These are phyloP conservation scores for Asbolus verrucosus DNA, from an alignment of 1,140 invertebrate genomes.

Conservation along the genomic window DNA sequence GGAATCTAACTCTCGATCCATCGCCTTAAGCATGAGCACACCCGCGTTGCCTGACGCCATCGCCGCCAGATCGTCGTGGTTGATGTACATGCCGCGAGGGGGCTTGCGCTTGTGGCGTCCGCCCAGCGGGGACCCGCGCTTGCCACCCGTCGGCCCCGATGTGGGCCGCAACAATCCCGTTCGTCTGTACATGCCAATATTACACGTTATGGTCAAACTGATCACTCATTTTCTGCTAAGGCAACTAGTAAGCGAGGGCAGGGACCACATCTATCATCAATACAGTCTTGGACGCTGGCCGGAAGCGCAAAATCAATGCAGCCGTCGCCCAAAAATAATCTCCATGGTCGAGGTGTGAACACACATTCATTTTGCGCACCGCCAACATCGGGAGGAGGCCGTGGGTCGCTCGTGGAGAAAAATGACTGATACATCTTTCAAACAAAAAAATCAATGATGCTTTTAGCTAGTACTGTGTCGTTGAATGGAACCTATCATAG, in stretches of 20 bases:
- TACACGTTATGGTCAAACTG: constrained; percentile 32
- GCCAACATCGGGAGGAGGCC: background rate
- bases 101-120: constrained; percentile 91
- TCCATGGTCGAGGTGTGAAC: no score
- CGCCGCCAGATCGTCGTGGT: constrained; percentile 93
- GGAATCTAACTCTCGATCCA: constrained; percentile 93
- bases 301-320: constrained; percentile 28
- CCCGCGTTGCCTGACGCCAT: constrained; percentile 80
- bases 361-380: constrained; percentile 26
- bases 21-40: constrained; percentile 83
- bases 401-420: background rate
- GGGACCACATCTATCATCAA: constrained; percentile 22
- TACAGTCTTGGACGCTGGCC: background rate
- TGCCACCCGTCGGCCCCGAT: constrained; percentile 70
- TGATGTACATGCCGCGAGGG: constrained; percentile 96
- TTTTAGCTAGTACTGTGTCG: no score
- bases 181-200: constrained; percentile 68
- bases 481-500: no score
- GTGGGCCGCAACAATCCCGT: constrained; percentile 81
- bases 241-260: constrained; percentile 21
- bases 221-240: constrained; percentile 11
- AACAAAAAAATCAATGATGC: no score
- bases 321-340: no score
- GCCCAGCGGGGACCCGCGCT: constrained; percentile 69
- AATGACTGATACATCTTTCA: no score